Base-by-base conservation (phyloP, 2,888 invertebrate species). In the Strigamia maritima region DNA sequence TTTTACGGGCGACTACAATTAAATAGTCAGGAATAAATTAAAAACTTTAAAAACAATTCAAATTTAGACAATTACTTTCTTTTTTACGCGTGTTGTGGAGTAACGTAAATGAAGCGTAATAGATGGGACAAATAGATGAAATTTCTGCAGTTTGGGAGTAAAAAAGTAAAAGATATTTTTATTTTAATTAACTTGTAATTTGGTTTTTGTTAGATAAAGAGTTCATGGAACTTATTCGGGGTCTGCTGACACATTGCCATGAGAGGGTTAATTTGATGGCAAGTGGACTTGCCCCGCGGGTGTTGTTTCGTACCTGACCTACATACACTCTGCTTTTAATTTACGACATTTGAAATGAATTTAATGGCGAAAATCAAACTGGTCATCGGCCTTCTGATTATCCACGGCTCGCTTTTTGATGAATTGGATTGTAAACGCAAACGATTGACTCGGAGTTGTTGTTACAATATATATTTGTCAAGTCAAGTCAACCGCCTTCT, bases 231-330 rank as follows among this genome's bases (percentile, higher is more conserved):
- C 70, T 26, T 26, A 70, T 70, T 70, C 7, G 54, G 54, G 54
- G 54, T 54, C n/a, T 54, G 19, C 54, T 54, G 54, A 54, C 54
- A 54, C 54, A 19, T 1, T 19, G 54, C 54, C 54, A 54, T 2
- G 54, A 54, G 54, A 54, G 54, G 54, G 54, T 54, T 54, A 54
- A 54, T 54, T 70, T 70, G 70, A 70, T 70, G 54, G 54, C 54
- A 54, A 70, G 70, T 70, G 24, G 28, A 70, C 28, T 26, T 70
- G 28, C 16, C 70, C 28, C 24, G 16, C 26, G 70, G 70, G 70
- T n/a, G 70, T 70, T 28, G 70, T 70, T 70, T 70, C 24, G 70
- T 70, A 70, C 12, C 70, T 70, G 70, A 70, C 70, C 70, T 70
- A 70, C 26, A 70, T 70, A 19, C 54, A 28, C 26, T 70, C 28